These are phyloP conservation scores for Typhlichthys eigenmanni DNA, from an alignment of 2,797 vertebrate species.

Conservation along the genomic window DNA sequence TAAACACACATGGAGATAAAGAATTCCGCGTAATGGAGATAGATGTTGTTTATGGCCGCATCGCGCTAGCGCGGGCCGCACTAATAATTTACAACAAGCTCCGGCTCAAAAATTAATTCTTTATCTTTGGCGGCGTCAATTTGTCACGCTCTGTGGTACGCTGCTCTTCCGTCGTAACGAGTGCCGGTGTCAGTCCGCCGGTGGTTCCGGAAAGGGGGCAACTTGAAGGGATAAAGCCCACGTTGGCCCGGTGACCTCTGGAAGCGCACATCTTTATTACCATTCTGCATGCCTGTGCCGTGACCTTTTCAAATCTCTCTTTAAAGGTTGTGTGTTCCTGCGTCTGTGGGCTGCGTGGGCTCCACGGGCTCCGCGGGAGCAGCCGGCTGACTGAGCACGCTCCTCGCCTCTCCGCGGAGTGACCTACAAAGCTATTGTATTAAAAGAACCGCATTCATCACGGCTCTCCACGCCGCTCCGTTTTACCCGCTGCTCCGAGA, in stretches of 20 bases:
- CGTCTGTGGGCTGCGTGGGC: slow-evolving; percentile 59
- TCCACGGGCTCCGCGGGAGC: slow-evolving; percentile 59
- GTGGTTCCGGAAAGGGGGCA: slow-evolving; percentile 1
- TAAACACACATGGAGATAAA: slow-evolving; percentile 27
- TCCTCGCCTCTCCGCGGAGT: slow-evolving; percentile 60
- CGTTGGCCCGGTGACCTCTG: slow-evolving; percentile 65
- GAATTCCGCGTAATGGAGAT: slow-evolving; percentile 18
- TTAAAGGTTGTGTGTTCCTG: slow-evolving; percentile 73
- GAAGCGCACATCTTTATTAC: slow-evolving; percentile 66
- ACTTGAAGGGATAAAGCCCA: slow-evolving; percentile 51
- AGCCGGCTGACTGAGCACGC: slow-evolving; percentile 54
- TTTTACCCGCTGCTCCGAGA: slow-evolving; percentile 50
- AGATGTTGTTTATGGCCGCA: slow-evolving; percentile 13
- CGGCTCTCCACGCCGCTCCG: slow-evolving; percentile 53
- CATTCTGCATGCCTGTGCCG: slow-evolving; percentile 69
- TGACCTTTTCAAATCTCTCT: slow-evolving; percentile 80
- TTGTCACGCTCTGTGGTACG: slow-evolving; percentile 10
- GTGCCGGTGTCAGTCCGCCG: background rate
- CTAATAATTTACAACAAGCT: background rate
- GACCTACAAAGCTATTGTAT: slow-evolving; percentile 79
- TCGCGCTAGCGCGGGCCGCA: background rate
- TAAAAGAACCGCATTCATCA: slow-evolving; percentile 77
- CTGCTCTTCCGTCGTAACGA: slow-evolving; percentile 20
- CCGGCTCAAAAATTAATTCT: slow-evolving; percentile 19
- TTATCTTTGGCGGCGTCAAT: slow-evolving; percentile 16